phyloP scores from a whole-genome alignment of 2,113 vertebrate species.

The Zosterops lateralis region DNA sequence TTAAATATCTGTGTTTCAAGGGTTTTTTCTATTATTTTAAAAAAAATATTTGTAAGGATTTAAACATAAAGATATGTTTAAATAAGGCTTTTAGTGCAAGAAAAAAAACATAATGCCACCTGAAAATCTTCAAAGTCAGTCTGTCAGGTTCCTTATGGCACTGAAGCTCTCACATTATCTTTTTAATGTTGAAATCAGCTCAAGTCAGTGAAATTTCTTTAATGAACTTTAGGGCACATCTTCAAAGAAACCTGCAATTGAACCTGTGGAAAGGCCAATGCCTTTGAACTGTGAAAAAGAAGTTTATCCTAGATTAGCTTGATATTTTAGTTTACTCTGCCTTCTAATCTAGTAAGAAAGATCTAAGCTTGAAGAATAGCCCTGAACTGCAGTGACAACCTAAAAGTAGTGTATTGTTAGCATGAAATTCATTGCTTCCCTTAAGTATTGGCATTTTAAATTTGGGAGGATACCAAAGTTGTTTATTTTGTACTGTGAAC shows the following conservation, averaged over 20 bases:
- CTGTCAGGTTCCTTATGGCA: slow-evolving; percentile 70
- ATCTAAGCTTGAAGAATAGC: slow-evolving; percentile 53
- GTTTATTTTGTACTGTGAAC: neutral
- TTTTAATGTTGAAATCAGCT: slow-evolving; percentile 76
- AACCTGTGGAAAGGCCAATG: slow-evolving; percentile 65
- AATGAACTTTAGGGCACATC: slow-evolving; percentile 82
- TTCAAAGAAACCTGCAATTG: slow-evolving; percentile 81
- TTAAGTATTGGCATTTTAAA: neutral
- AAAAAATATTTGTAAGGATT: neutral
- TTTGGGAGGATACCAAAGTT: neutral
- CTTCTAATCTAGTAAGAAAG: slow-evolving; percentile 72
- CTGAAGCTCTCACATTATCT: slow-evolving; percentile 69
- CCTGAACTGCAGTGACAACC: slow-evolving; percentile 30
- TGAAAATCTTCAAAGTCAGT: slow-evolving; percentile 74
- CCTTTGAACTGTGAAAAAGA: slow-evolving; percentile 76
- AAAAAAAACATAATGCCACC: slow-evolving; percentile 50
- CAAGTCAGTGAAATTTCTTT: slow-evolving; percentile 81
- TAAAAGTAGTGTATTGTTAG: slow-evolving; percentile 15
- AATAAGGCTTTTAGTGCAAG: slow-evolving; percentile 10
- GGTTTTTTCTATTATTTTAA: neutral
- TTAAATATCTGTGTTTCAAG: neutral
- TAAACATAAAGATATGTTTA: neutral
- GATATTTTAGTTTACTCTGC: slow-evolving; percentile 67
- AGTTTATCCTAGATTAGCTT: slow-evolving; percentile 74
- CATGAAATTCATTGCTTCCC: neutral